phyloP scores from a whole-genome alignment of 2,113 vertebrate genomes.

The Microtus oregoni region DNA sequence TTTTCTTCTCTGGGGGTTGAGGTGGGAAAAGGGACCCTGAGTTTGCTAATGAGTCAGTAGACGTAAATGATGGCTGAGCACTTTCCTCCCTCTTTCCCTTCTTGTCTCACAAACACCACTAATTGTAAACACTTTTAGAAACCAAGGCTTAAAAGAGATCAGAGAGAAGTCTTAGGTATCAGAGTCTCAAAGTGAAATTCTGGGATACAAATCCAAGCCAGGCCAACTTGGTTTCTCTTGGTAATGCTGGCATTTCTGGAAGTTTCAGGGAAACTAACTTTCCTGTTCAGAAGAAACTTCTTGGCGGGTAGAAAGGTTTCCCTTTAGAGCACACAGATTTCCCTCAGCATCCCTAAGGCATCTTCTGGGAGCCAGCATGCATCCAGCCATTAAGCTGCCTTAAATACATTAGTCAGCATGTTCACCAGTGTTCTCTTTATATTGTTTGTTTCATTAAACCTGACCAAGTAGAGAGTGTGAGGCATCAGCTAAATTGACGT shows the following conservation, averaged over 20 bases:
- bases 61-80: neutral
- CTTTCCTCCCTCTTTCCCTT: neutral
- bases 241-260: neutral
- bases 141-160: neutral
- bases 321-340: conserved; percentile 14
- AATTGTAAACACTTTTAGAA: neutral
- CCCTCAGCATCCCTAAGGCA: conserved; percentile 3
- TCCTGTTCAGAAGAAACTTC: neutral
- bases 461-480: neutral
- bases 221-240: neutral
- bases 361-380: neutral
- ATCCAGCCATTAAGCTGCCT: neutral
- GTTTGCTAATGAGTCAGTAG: neutral
- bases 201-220: neutral
- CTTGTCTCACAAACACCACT: neutral
- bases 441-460: neutral
- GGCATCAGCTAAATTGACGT: neutral
- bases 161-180: neutral
- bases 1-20: neutral
- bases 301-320: neutral
- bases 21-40: neutral
- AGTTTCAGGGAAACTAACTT: neutral
- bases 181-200: neutral
- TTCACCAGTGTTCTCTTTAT: neutral
- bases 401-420: neutral